These are phyloP conservation scores for Serripes groenlandicus DNA, from an alignment of 2,888 invertebrate species.

Conservation along the genomic window DNA sequence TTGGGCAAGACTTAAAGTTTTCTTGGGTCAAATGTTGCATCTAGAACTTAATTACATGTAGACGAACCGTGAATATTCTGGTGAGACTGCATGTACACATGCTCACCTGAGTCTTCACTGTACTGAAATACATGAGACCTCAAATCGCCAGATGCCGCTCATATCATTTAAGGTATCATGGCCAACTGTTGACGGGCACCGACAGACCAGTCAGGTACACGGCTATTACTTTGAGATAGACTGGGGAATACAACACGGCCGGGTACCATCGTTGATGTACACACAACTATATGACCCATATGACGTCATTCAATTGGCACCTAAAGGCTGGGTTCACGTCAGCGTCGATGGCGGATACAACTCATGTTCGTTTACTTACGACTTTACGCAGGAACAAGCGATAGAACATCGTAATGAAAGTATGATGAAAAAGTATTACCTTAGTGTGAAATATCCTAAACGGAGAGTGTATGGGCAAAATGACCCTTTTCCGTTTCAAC, in stretches of 20 bases:
- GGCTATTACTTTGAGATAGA: conserved; percentile 81
- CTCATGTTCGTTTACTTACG: conserved; percentile 74
- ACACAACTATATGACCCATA: conserved; percentile 78
- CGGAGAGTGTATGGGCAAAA: conserved; percentile 17
- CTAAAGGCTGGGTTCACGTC: conserved; percentile 75
- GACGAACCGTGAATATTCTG: no score
- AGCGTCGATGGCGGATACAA: conserved; percentile 65
- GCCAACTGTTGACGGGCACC: conserved; percentile 67
- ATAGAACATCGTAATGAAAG: not conserved
- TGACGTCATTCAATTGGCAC: conserved; percentile 66
- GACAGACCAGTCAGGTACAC: conserved; percentile 57
- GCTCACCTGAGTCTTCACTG: no score
- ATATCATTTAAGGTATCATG: conserved; percentile 71
- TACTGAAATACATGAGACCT: no score
- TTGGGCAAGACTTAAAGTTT: no score
- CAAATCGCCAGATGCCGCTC: no score
- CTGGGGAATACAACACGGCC: conserved; percentile 74
- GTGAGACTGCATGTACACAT: no score
- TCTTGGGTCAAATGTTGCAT: no score
- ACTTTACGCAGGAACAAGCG: conserved; percentile 44
- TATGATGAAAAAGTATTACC: conserved; percentile 16
- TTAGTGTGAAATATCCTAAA: conserved; percentile 1
- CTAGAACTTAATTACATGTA: no score
- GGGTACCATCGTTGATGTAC: conserved; percentile 76
- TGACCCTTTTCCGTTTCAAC: not conserved